These are phyloP conservation scores for Channa striata DNA, from an alignment of 2,797 vertebrate genomes.

Conservation along the genomic window DNA sequence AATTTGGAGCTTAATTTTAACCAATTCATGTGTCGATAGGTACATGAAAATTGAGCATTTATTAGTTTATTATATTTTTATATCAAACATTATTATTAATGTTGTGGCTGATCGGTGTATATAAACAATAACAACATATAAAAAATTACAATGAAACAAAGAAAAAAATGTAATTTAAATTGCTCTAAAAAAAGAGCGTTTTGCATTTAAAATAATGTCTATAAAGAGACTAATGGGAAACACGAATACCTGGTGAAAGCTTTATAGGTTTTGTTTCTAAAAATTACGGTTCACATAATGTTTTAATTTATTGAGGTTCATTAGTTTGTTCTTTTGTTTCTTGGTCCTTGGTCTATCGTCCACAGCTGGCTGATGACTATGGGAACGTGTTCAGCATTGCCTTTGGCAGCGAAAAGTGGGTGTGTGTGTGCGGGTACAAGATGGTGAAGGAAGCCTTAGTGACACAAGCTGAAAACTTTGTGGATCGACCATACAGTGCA, in stretches of 20 bases:
- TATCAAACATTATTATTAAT: too few species aligned
- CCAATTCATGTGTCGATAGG: too few species aligned
- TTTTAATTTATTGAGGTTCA: too few species aligned
- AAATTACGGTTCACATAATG: not conserved
- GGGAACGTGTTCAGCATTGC: constrained; percentile 79
- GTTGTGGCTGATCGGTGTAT: too few species aligned
- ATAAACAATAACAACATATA: too few species aligned
- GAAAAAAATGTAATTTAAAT: too few species aligned
- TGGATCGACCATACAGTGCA: constrained; percentile 70
- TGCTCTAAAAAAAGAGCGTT: too few species aligned
- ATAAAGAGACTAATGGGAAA: not conserved
- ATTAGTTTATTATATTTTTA: too few species aligned
- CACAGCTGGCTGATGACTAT: constrained; percentile 77
- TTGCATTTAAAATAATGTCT: too few species aligned
- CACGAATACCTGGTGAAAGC: constrained; percentile 8
- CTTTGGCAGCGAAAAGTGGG: constrained; percentile 16
- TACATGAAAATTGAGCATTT: too few species aligned
- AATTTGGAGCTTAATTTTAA: too few species aligned
- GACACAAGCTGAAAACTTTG: constrained; percentile 81
- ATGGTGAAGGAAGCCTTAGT: constrained; percentile 84
- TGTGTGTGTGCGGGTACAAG: constrained; percentile 79
- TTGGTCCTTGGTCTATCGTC: constrained; percentile 11
- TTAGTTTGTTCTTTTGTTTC: not conserved
- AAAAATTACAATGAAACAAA: too few species aligned
- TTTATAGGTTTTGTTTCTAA: not conserved